Conservation (phyloP, 1,140 invertebrate species). For the Rhizoglyphus robini region DNA sequence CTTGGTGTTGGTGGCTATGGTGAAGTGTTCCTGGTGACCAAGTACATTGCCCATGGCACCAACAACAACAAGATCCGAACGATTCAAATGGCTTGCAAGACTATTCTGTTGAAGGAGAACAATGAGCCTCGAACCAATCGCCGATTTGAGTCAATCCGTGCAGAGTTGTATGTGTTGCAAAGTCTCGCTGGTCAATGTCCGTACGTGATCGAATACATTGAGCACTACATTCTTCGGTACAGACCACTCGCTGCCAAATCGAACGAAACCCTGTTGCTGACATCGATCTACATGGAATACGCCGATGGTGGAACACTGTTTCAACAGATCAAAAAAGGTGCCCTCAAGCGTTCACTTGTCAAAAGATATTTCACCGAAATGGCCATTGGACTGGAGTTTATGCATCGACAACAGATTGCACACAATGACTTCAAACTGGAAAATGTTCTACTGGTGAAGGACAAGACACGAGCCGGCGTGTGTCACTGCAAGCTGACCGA, state of each 20-base stretch:
- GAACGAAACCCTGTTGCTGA: background rate
- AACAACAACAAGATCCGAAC: background rate
- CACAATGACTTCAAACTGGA: constrained; percentile 4
- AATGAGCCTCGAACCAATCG: background rate
- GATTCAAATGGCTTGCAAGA: background rate
- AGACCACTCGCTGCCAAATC: background rate
- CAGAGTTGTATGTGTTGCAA: background rate
- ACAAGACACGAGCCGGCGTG: background rate
- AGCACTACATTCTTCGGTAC: background rate
- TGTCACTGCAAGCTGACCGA: constrained; percentile 1
- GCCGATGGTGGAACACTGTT: background rate
- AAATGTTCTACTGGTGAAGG: background rate
- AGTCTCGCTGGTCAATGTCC: background rate
- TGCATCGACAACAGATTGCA: constrained; percentile 1
- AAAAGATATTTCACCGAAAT: background rate
- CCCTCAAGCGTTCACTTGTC: background rate
- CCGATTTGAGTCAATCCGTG: background rate
- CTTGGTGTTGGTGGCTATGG: background rate
- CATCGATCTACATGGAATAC: background rate
- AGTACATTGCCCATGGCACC: background rate
- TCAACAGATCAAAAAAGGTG: background rate
- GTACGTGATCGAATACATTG: background rate
- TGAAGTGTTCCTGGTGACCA: background rate
- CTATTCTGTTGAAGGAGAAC: background rate
- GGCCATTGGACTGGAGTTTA: background rate